Percentiles rank a stretch among this genome's conserved stretches.
Evolutionary conservation across 2,113 vertebrate genomes (phyloP).

Genomic region (Pelmatolapia mariae): DNA sequence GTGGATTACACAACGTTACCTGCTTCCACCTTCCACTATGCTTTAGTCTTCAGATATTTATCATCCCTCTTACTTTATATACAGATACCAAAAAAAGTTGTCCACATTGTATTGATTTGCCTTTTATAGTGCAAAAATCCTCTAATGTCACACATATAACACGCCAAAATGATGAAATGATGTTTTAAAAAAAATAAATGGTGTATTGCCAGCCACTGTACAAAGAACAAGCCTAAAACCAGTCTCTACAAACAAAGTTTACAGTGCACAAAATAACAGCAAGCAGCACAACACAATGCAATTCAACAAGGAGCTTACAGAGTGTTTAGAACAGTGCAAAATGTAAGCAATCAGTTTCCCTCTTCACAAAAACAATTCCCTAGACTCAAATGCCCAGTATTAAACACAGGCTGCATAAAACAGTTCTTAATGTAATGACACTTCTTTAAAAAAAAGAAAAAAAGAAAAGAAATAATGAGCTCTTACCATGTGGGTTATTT

Average conservation of each 20-base stretch:
- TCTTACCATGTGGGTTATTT: neutral
- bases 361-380: neutral
- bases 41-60: neutral
- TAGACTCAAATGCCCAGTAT: neutral
- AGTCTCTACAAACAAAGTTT: neutral
- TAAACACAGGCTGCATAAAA: neutral
- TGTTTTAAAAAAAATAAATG: rapidly evolving
- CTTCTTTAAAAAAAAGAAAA: neutral
- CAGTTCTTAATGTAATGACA: neutral
- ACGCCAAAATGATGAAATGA: rapidly evolving
- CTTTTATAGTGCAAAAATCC: neutral
- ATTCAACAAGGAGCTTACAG: neutral
- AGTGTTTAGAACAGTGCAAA: neutral
- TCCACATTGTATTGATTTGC: neutral
- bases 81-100: neutral
- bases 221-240: neutral
- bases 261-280: neutral
- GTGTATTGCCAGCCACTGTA: neutral
- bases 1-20: neutral
- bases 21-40: neutral
- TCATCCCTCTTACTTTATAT: neutral
- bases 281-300: neutral
- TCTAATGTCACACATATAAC: neutral
- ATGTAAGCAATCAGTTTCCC: neutral
- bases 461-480: neutral